Percentiles rank a stretch among this genome's conserved stretches.
These are phyloP conservation scores for Lydus trimaculatus DNA, from an alignment of 2,888 invertebrate species.

Conservation along the genomic window DNA sequence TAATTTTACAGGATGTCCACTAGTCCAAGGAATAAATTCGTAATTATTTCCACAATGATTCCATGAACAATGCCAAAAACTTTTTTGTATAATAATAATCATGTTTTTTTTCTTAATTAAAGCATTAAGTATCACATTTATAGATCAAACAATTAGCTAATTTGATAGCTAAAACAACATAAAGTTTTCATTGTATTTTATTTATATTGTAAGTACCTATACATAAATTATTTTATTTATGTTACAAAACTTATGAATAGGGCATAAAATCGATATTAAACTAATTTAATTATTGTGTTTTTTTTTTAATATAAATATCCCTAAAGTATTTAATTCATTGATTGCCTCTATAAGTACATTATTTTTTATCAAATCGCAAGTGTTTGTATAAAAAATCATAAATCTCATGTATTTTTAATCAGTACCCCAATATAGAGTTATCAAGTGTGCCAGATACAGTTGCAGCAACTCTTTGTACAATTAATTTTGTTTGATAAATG, in stretches of 20 bases:
- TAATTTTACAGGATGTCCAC: slow-evolving; percentile 46
- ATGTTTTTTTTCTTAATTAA: slow-evolving; percentile 4
- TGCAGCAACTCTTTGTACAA: too few relatives aligned
- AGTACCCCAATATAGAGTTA: too few relatives aligned
- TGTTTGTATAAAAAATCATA: too few relatives aligned
- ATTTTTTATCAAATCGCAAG: too few relatives aligned
- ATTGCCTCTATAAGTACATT: too few relatives aligned
- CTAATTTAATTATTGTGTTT: neutral
- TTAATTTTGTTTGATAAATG: too few relatives aligned
- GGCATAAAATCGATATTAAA: neutral
- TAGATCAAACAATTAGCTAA: neutral
- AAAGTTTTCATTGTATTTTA: neutral
- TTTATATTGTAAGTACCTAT: neutral
- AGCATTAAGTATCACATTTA: too few relatives aligned
- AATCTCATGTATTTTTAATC: too few relatives aligned
- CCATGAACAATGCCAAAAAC: slow-evolving; percentile 54
- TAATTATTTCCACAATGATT: slow-evolving; percentile 39
- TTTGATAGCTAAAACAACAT: neutral
- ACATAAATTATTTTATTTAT: neutral
- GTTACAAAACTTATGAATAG: neutral
- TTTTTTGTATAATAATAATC: slow-evolving; percentile 48
- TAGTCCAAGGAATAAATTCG: slow-evolving; percentile 48
- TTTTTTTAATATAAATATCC: too few relatives aligned
- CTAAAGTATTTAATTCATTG: too few relatives aligned
- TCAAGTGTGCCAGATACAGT: too few relatives aligned